phyloP scores from a whole-genome alignment of 2,888 invertebrate species.

The Temnothorax unifasciatus region DNA sequence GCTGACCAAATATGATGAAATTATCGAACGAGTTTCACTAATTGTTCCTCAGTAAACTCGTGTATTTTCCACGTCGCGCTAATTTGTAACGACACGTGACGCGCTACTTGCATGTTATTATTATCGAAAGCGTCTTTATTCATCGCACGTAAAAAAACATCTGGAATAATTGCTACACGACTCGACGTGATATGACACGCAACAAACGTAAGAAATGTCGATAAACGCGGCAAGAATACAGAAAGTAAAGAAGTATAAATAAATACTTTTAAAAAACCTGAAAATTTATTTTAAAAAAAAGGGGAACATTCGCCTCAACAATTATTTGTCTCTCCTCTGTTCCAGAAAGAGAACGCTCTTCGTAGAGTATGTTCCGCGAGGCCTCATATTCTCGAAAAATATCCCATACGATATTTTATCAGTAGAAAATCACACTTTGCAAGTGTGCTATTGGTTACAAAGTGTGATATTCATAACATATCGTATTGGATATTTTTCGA shows the following conservation, averaged over 20 bases:
- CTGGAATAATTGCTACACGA: neutral
- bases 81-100: neutral
- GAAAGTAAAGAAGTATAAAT: neutral
- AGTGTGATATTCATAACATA: too few species aligned
- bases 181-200: neutral
- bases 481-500: too few species aligned
- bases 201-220: neutral
- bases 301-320: neutral
- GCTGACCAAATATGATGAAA: neutral
- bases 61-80: slow-evolving; percentile 30
- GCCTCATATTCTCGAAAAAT: too few species aligned
- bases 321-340: neutral
- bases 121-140: neutral
- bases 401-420: too few species aligned
- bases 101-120: neutral
- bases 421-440: too few species aligned
- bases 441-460: too few species aligned
- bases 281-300: neutral
- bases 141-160: neutral
- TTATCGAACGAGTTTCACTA: neutral
- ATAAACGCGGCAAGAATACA: neutral
- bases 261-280: neutral
- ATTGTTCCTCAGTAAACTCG: neutral
- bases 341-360: neutral
- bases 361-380: neutral